phyloP scores from a whole-genome alignment of 1,140 invertebrate species.

The Sycobia sp. region DNA sequence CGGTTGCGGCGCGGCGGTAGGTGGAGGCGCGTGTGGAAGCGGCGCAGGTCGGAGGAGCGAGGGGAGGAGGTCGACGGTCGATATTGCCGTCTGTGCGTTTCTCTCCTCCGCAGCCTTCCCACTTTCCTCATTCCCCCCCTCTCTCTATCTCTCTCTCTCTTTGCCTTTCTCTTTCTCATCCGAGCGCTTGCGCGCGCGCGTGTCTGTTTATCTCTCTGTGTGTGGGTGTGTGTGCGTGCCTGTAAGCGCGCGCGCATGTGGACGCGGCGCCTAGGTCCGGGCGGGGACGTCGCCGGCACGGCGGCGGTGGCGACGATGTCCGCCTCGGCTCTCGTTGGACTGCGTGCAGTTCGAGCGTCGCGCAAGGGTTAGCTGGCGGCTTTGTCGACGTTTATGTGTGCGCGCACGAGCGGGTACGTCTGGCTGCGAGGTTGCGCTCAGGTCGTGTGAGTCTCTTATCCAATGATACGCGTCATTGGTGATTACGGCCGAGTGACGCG shows the following conservation, averaged over 20 bases:
- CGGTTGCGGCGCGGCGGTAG: not conserved
- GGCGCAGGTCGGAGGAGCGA: conserved; percentile 52
- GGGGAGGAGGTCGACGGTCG: conserved; percentile 48
- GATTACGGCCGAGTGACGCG: conserved; percentile 14
- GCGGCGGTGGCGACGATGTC: not conserved
- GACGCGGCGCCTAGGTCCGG: not conserved
- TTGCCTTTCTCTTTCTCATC: no score
- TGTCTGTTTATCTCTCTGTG: no score
- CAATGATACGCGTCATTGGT: conserved; percentile 30
- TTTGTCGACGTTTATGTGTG: no score
- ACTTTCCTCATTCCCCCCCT: no score
- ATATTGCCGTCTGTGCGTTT: conserved; percentile 56
- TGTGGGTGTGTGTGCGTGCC: no score
- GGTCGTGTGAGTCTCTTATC: no score
- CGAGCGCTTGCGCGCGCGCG: no score
- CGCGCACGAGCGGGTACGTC: no score
- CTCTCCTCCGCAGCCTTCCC: conserved; percentile 37
- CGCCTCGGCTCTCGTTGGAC: conserved; percentile 8
- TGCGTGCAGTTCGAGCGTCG: not conserved
- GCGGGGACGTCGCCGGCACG: not conserved
- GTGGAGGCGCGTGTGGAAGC: conserved; percentile 48
- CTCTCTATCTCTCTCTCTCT: no score
- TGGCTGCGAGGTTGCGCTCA: no score
- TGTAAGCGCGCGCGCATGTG: no score
- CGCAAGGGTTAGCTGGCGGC: not conserved